Evolutionary conservation across 2,113 vertebrate species (phyloP).

Genomic region (Grantiella picta): DNA sequence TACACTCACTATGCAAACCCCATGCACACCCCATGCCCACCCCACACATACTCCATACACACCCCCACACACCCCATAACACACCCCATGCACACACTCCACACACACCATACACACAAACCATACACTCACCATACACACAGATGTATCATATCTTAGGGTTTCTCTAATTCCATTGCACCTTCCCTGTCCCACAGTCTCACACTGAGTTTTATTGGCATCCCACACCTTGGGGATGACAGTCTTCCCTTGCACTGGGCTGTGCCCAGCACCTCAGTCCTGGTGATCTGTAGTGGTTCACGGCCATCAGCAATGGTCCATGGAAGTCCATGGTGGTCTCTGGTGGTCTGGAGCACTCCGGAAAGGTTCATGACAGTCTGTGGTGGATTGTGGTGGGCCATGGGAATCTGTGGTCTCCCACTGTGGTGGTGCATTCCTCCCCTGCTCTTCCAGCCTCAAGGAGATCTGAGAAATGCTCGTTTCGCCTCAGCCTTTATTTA

Average conservation of each 20-base stretch:
- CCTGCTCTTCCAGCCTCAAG: not conserved
- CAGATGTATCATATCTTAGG: not conserved
- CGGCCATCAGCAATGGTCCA: too few relatives aligned
- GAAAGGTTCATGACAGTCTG: not conserved
- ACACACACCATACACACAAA: not conserved
- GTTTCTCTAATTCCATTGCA: not conserved
- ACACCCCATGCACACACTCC: not conserved
- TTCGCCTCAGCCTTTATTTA: not conserved
- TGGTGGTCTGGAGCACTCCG: not conserved
- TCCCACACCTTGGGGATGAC: rapidly evolving
- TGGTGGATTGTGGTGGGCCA: not conserved
- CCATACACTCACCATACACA: too few relatives aligned
- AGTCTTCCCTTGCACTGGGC: not conserved
- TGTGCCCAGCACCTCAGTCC: not conserved
- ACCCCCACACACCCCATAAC: not conserved
- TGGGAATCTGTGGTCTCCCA: too few relatives aligned
- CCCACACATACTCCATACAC: not conserved
- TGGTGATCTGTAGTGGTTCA: not conserved
- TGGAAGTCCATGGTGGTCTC: not conserved
- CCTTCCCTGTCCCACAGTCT: rapidly evolving
- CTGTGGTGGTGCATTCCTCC: not conserved
- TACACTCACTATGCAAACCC: too few relatives aligned
- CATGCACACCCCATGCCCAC: not conserved
- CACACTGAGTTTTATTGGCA: not conserved
- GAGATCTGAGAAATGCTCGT: not conserved